Evolutionary conservation across 2,888 invertebrate species (phyloP).

Genomic region (Drosophila atripex): DNA sequence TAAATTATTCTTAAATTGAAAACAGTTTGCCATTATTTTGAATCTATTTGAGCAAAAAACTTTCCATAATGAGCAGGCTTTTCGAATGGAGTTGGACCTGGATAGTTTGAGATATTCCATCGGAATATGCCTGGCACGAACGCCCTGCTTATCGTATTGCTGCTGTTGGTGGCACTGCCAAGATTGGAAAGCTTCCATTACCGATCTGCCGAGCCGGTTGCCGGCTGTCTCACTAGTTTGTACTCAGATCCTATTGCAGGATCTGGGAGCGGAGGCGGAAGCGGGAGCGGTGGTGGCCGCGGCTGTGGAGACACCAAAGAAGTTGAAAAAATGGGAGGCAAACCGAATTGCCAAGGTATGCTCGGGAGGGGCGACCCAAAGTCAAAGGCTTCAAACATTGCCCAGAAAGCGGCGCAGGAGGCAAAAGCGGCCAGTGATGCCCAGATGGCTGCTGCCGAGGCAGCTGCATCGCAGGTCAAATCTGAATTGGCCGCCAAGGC

Average conservation of each 20-base stretch:
- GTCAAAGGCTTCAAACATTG: slow-evolving; percentile 87
- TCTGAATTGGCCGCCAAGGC: slow-evolving; percentile 89
- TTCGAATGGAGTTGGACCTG: slow-evolving; percentile 14
- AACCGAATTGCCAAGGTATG: not conserved
- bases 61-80: slow-evolving; percentile 18
- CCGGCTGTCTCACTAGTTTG: slow-evolving; percentile 7
- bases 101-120: slow-evolving; percentile 11
- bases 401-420: slow-evolving; percentile 90
- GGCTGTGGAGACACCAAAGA: not conserved
- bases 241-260: slow-evolving; percentile 6
- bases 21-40: too few relatives aligned
- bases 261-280: slow-evolving; percentile 1
- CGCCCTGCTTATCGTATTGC: slow-evolving; percentile 32
- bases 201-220: slow-evolving; percentile 9
- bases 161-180: slow-evolving; percentile 32
- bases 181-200: slow-evolving; percentile 43
- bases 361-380: slow-evolving; percentile 51
- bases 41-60: not conserved
- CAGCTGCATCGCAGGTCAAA: slow-evolving; percentile 89
- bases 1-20: not conserved
- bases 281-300: slow-evolving; percentile 4
- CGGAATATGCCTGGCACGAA: slow-evolving; percentile 39
- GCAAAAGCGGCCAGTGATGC: slow-evolving; percentile 89
- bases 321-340: not conserved
- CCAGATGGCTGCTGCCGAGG: slow-evolving; percentile 89